Base-by-base conservation (phyloP, 2,113 vertebrate species). In the Noctilio leporinus region DNA sequence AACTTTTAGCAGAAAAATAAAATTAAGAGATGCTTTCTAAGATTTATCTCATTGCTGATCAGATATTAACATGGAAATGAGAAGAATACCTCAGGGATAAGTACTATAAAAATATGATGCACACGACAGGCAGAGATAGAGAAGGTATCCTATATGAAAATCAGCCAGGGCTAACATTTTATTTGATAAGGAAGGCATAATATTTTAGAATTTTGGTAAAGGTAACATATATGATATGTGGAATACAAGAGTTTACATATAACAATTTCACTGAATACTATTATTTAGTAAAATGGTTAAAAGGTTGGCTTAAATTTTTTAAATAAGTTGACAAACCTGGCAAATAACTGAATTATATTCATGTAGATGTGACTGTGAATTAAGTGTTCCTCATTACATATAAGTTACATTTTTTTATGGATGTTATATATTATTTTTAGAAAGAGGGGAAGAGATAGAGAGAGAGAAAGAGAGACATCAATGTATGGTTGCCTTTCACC, bases 251-350 rank as follows among this genome's bases (percentile, higher is more conserved):
- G 20, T 17, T 28, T 80, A 89, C 73, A 16, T 14, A 81, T 20
- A 67, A 78, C 84, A 90, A 57, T 30, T 51, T 81, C 20, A 82
- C 22, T 15, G 8, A 62, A 15, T 28, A 4, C 49, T 89, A 76
- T 95, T 85, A 88, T 62, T 91, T 59, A 4, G 38, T 40, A 91
- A 94, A 88, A 92, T 51, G 19, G 81, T 78, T 70, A 12, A 95
- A 67, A 94, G 33, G 9, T 14, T 92, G n/a, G 16, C 30, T 92
- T 82, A 67, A 88, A 64, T 30, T 40, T 33, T 28, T 75, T 47
- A 30, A 73, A 75, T 43, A 38, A 20, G n/a, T 76, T 88, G n/a
- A 80, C 33, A 93, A 77, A 59, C 24, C 3, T 83, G 38, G 76
- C 26, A 93, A 75, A 35, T 35, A n/a, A 89, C 15, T 84, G 24